These are phyloP conservation scores for Enteromius afrohamiltoni DNA, from an alignment of 2,797 vertebrate species.

Conservation along the genomic window DNA sequence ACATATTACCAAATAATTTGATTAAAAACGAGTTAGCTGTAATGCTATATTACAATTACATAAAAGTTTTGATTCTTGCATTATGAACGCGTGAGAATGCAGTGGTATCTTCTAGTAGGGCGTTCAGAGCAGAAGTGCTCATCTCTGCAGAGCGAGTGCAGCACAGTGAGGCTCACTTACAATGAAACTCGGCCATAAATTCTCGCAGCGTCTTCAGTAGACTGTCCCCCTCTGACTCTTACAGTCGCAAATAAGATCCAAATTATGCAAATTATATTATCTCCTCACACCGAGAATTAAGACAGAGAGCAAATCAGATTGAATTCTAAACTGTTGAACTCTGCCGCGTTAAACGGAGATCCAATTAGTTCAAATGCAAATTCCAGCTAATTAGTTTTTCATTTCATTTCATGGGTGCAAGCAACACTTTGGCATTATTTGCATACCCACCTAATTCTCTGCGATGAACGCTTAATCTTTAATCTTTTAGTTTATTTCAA, in stretches of 20 bases:
- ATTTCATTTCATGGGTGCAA: conserved; percentile 85
- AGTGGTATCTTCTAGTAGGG: background rate
- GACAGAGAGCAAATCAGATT: conserved; percentile 67
- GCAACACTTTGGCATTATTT: conserved; percentile 82
- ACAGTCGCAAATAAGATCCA: conserved; percentile 58
- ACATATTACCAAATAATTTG: background rate
- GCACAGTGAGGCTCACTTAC: background rate
- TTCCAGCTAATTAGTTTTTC: conserved; percentile 86
- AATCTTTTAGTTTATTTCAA: conserved; percentile 59
- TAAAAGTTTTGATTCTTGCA: background rate
- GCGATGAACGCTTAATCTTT: conserved; percentile 83
- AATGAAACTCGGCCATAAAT: background rate
- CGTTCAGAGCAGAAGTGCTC: background rate
- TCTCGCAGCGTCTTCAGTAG: background rate
- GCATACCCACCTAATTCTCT: conserved; percentile 78
- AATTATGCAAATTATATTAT: conserved; percentile 68
- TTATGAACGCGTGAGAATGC: background rate
- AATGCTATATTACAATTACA: background rate
- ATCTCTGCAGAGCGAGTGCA: background rate
- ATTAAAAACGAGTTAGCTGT: background rate
- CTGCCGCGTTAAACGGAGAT: conserved; percentile 72
- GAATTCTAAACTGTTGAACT: conserved; percentile 65
- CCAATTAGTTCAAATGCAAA: conserved; percentile 84
- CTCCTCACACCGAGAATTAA: conserved; percentile 60
- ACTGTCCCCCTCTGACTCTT: conserved; percentile 1